Evolutionary conservation across 2,888 invertebrate genomes (phyloP).

Genomic region (Empis stercorea): DNA sequence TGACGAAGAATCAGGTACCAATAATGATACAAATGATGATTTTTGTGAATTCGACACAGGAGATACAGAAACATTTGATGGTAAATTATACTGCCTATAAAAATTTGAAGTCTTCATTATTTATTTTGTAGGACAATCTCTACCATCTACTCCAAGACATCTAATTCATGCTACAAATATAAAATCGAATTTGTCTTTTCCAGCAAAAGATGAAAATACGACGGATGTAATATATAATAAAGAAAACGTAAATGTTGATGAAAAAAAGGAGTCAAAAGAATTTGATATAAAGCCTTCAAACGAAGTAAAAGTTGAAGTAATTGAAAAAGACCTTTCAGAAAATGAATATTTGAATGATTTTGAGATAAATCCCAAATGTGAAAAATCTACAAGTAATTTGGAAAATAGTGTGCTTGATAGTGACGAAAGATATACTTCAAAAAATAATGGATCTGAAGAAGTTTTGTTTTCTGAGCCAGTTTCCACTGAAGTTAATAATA

Average conservation of each 20-base stretch:
- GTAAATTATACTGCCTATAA: not conserved
- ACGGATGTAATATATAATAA: not conserved
- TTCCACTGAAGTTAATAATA: not conserved
- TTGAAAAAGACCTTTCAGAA: no score
- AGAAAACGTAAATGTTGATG: not conserved
- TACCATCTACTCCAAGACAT: not conserved
- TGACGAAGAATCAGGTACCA: slow-evolving; percentile 30
- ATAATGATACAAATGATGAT: slow-evolving; percentile 35
- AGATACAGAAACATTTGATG: not conserved
- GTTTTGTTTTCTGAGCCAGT: not conserved
- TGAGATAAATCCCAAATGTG: not conserved
- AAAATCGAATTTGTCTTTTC: not conserved
- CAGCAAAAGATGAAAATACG: not conserved
- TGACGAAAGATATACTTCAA: not conserved
- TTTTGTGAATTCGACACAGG: slow-evolving; percentile 20
- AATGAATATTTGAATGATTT: not conserved
- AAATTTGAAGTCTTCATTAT: not conserved
- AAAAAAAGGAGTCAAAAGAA: no score
- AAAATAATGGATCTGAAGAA: not conserved
- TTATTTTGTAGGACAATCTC: not conserved
- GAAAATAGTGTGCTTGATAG: not conserved
- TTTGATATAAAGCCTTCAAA: no score
- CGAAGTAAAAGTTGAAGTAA: no score
- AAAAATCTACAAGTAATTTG: not conserved
- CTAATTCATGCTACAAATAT: not conserved